Evolutionary conservation across 1,140 invertebrate species (phyloP).

Genomic region (Asobara japonica): DNA sequence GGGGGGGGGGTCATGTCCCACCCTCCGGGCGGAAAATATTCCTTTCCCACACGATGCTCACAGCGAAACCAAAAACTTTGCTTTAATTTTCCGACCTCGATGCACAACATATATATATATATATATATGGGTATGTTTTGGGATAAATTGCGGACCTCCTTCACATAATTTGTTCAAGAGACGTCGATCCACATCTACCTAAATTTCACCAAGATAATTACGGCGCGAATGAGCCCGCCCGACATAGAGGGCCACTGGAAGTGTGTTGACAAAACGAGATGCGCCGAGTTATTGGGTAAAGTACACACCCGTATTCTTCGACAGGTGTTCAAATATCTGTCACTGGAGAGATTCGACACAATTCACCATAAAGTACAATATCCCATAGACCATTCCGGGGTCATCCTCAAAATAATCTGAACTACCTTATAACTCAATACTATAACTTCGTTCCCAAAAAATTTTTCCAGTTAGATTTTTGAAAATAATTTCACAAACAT

Average conservation of each 20-base stretch:
- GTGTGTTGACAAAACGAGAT: slow-evolving; percentile 13
- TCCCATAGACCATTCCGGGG: no score
- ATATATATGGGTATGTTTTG: no score
- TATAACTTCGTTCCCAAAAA: no score
- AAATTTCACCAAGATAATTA: slow-evolving; percentile 13
- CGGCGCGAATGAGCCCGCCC: background rate
- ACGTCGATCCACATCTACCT: background rate
- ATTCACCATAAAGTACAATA: background rate
- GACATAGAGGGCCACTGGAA: background rate
- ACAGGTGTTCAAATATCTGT: background rate
- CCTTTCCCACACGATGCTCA: no score
- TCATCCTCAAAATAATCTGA: no score
- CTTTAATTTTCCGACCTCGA: background rate
- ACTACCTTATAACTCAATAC: no score
- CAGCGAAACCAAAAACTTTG: background rate
- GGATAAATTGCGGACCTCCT: background rate
- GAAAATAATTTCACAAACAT: no score
- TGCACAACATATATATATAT: background rate
- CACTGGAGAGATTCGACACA: background rate
- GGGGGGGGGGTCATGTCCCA: no score
- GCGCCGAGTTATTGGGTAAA: background rate
- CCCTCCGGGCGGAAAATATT: no score
- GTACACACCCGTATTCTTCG: background rate
- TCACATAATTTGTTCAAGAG: background rate
- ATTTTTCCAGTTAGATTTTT: no score